Percentiles rank a stretch among this genome's conserved stretches.
Conservation (phyloP, 2,888 invertebrate genomes). For the Apamea epomidion region DNA sequence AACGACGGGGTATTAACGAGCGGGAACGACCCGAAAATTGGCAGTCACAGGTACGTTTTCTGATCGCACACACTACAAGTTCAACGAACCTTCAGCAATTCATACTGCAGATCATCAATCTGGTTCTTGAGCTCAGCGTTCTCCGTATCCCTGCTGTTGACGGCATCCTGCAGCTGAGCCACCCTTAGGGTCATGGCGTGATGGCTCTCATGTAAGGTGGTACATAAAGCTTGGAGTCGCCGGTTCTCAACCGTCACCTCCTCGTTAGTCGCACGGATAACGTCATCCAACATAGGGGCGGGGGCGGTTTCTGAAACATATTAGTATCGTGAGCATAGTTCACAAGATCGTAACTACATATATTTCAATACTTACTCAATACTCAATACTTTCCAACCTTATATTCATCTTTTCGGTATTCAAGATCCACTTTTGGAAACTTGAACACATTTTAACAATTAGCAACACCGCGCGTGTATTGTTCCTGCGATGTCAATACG, state of each 20-base stretch:
- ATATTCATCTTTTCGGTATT: not conserved
- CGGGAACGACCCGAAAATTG: not conserved
- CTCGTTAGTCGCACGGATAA: constrained; percentile 95
- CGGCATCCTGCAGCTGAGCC: constrained; percentile 96
- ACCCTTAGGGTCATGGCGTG: constrained; percentile 97
- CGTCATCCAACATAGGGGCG: constrained; percentile 94
- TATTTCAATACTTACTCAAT: too few species aligned
- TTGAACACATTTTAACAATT: not conserved
- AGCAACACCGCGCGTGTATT: not conserved
- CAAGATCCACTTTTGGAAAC: not conserved
- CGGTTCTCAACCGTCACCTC: constrained; percentile 97
- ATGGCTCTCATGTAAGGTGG: constrained; percentile 97
- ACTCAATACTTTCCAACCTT: too few species aligned
- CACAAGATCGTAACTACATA: not conserved
- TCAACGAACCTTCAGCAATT: constrained; percentile 93
- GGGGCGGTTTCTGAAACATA: constrained; percentile 89
- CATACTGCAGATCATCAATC: constrained; percentile 98
- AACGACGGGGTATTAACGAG: too few species aligned
- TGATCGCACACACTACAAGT: not conserved
- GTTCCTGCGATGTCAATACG: not conserved
- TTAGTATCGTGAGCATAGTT: not conserved
- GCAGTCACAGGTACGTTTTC: not conserved
- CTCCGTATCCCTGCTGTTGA: constrained; percentile 97
- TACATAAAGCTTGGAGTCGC: constrained; percentile 97
- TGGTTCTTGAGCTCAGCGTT: constrained; percentile 98